These are phyloP conservation scores for Melanostoma scalare DNA, from an alignment of 2,888 invertebrate species.

Conservation along the genomic window DNA sequence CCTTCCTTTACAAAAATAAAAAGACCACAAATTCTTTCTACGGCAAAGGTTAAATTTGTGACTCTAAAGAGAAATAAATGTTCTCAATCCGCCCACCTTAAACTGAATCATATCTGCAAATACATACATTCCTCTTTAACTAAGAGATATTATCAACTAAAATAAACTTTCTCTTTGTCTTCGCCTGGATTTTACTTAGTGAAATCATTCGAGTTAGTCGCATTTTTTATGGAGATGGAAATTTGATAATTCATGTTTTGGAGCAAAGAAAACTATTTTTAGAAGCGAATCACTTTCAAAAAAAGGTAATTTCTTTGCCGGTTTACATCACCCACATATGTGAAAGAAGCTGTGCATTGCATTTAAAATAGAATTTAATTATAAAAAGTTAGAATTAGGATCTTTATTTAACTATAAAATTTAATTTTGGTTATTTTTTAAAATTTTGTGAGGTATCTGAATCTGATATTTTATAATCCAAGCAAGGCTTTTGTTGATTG, in stretches of 20 bases:
- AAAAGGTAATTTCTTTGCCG: not conserved
- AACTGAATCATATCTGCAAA: conserved; percentile 46
- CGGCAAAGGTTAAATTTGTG: conserved; percentile 39
- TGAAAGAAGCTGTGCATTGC: too few species aligned
- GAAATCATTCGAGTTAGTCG: conserved; percentile 29
- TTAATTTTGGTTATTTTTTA: not conserved
- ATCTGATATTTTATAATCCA: conserved; percentile 41
- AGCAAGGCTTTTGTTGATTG: conserved; percentile 51
- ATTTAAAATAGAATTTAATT: too few species aligned
- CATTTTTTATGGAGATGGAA: conserved; percentile 62
- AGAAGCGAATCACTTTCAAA: not conserved
- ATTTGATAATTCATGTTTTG: conserved; percentile 64
- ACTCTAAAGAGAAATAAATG: conserved; percentile 15
- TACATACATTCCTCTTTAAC: conserved; percentile 7
- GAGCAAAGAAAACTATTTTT: conserved; percentile 44
- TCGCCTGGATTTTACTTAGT: conserved; percentile 34
- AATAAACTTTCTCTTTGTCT: conserved; percentile 48
- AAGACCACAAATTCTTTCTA: conserved; percentile 19
- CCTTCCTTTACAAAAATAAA: not conserved
- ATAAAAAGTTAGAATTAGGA: too few species aligned
- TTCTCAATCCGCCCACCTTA: conserved; percentile 23
- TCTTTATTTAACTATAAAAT: not conserved
- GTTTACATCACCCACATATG: not conserved
- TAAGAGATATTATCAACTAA: conserved; percentile 41
- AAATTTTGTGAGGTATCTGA: not conserved